A percentile compares a stretch with the other conserved stretches of the same genome.
Conservation (phyloP, 2,797 vertebrate species). For the Intellagama lesueurii region DNA sequence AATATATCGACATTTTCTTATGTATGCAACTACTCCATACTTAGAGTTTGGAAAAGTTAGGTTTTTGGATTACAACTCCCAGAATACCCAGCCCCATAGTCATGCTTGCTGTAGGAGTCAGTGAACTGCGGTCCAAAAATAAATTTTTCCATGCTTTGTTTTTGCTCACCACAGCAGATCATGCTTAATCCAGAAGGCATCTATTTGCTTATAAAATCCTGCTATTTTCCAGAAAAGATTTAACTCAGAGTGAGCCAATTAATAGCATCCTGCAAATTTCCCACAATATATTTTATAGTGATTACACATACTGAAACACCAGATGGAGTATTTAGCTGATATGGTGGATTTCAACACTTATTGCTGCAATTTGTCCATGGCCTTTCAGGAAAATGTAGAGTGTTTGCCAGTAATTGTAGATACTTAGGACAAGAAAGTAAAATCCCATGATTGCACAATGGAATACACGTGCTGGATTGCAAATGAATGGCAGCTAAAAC, state of each 20-base stretch:
- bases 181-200: neutral
- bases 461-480: neutral
- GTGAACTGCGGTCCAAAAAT: neutral
- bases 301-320: neutral
- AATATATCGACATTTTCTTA: neutral
- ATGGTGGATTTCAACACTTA: conserved; percentile 1
- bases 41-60: no score
- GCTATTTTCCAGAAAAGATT: neutral
- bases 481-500: conserved; percentile 12
- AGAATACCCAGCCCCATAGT: neutral
- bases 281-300: neutral
- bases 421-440: conserved; percentile 17
- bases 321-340: neutral
- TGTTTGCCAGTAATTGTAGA: conserved; percentile 14
- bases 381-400: conserved; percentile 1
- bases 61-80: no score
- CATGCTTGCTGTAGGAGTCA: neutral
- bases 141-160: no score
- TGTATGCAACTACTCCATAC: neutral
- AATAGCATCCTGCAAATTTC: neutral
- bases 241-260: neutral
- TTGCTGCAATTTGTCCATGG: conserved; percentile 34
- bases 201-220: neutral
- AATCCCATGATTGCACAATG: conserved; percentile 60
- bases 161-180: neutral